Conservation (phyloP, 2,888 invertebrate genomes). For the Epinotia bilunana region DNA sequence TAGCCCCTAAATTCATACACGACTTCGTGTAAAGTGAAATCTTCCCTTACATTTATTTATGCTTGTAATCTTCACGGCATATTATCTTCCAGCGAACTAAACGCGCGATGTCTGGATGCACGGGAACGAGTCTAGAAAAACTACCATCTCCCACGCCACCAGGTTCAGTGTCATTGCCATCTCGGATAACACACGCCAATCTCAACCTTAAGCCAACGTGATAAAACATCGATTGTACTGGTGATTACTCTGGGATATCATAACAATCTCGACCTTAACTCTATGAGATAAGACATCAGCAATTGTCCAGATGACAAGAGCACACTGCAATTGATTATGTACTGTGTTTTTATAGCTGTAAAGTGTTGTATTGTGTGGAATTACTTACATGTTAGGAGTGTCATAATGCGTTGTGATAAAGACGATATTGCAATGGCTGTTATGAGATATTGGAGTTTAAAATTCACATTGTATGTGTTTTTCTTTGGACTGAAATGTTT, state of each 20-base stretch:
- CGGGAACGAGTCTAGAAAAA: constrained; percentile 49
- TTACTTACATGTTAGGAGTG: background rate
- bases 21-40: background rate
- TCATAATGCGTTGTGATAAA: constrained; percentile 14
- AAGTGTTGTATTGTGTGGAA: background rate
- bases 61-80: background rate
- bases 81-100: constrained; percentile 31
- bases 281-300: background rate
- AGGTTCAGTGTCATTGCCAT: constrained; percentile 37
- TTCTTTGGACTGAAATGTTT: constrained; percentile 13
- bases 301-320: background rate
- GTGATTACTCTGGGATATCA: constrained; percentile 25
- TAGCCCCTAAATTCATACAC: too few relatives aligned
- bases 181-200: background rate
- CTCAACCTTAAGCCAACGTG: constrained; percentile 6
- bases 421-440: background rate
- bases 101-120: constrained; percentile 42
- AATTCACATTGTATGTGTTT: constrained; percentile 17
- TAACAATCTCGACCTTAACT: background rate
- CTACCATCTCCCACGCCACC: constrained; percentile 42
- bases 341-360: background rate
- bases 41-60: background rate
- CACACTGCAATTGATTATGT: background rate
- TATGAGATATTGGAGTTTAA: background rate
- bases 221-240: background rate